Evolutionary conservation across 2,113 vertebrate genomes (phyloP).

Genomic region (Lontra canadensis): DNA sequence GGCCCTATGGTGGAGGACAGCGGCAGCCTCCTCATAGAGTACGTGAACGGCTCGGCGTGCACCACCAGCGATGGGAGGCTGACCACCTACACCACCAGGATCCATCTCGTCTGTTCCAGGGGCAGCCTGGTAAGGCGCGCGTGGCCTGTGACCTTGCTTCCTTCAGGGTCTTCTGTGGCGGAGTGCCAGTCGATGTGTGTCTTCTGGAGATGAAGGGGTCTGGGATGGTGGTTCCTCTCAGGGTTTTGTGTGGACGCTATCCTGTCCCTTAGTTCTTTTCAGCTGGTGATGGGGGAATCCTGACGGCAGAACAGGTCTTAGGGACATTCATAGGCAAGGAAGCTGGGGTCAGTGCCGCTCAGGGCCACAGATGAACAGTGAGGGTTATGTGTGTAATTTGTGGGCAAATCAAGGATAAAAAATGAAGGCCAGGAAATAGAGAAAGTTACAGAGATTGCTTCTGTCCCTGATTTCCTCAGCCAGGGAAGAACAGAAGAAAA

Average conservation of each 20-base stretch:
- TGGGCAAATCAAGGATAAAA: neutral
- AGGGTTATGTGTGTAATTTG: rapidly evolving
- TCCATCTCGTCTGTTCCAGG: slow-evolving; percentile 91
- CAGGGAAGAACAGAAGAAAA: neutral
- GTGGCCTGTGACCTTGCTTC: rapidly evolving
- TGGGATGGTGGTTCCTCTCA: neutral
- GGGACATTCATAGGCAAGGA: neutral
- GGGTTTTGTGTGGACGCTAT: rapidly evolving
- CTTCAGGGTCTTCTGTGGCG: rapidly evolving
- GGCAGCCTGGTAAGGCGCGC: slow-evolving; percentile 85
- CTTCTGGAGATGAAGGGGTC: rapidly evolving
- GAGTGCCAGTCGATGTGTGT: rapidly evolving
- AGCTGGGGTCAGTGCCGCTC: neutral
- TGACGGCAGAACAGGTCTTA: neutral
- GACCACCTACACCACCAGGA: slow-evolving; percentile 87
- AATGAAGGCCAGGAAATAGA: neutral
- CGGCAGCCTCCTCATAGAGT: slow-evolving; percentile 91
- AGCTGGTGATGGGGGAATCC: neutral
- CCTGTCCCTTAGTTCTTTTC: neutral
- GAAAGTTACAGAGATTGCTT: rapidly evolving
- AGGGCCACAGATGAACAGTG: rapidly evolving
- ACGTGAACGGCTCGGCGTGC: slow-evolving; percentile 90
- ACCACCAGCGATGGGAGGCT: slow-evolving; percentile 79
- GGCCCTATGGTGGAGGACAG: slow-evolving; percentile 87
- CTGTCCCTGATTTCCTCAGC: neutral